These are phyloP conservation scores for Cephus runcator DNA, from an alignment of 2,888 invertebrate genomes.

Conservation along the genomic window DNA sequence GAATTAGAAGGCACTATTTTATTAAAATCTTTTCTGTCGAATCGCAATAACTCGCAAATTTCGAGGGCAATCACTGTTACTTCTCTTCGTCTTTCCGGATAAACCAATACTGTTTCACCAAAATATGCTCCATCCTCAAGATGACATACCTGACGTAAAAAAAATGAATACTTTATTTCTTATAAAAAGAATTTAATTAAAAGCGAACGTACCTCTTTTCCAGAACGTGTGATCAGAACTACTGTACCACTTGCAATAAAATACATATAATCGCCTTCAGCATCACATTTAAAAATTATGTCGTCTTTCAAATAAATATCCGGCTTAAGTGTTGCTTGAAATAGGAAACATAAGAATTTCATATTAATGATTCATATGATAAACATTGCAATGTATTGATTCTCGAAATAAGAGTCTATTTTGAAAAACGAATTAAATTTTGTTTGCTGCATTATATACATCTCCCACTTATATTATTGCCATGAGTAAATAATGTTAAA, in stretches of 20 bases:
- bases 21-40: conserved; percentile 68
- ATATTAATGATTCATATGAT: neutral
- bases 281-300: conserved; percentile 51
- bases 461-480: too few species aligned
- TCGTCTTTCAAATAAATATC: conserved; percentile 56
- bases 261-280: conserved; percentile 57
- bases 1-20: conserved; percentile 43
- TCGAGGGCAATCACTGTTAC: conserved; percentile 71
- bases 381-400: too few species aligned
- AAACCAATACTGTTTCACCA: conserved; percentile 67
- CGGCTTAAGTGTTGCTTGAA: conserved; percentile 40
- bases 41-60: conserved; percentile 70
- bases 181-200: too few species aligned
- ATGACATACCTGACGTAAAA: conserved; percentile 63
- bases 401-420: too few species aligned
- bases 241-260: conserved; percentile 61
- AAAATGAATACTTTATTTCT: too few species aligned
- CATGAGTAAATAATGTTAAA: neutral
- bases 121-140: conserved; percentile 71
- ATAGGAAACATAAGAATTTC: neutral
- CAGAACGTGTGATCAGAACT: conserved; percentile 45
- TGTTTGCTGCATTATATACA: too few species aligned
- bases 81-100: conserved; percentile 67
- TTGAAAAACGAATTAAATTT: too few species aligned
- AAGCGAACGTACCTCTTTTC: conserved; percentile 47